Base-by-base conservation (phyloP, 1,140 invertebrate species). In the Ceratina australensis region DNA sequence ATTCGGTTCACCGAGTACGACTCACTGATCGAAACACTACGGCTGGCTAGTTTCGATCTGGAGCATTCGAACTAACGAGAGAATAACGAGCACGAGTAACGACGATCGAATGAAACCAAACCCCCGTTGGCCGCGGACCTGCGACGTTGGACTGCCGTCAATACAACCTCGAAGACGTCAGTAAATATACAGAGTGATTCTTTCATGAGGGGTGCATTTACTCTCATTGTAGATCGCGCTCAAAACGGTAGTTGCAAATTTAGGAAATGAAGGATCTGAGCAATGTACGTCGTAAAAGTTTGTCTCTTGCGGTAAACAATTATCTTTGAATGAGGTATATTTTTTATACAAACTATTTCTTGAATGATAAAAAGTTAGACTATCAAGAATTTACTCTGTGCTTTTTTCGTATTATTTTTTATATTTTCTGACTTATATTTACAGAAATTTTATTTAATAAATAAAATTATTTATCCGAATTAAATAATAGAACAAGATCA, bases 1-100 rank as follows among this genome's bases (percentile, higher is more conserved):
- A 89, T 89, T 88, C 88, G 82, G 86, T 87, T 89, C 87, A 86
- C 84, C 84, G 87, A 85, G 80, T 81, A 78, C 78, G 64, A 78
- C 56, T 82, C 87, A 79, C 76, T 82, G 83, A 83, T 89, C 84
- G 81, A 87, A 89, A 88, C 87, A 82, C 83, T 80, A 84, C 84
- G 73, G 69, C 79, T 72, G 73, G 78, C 78, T 72, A 84, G 79
- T 67, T 84, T 63, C 76, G 75, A 82, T 68, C 75, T 69, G 52
- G 49, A 67, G 78, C 74, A 81, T 72, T 73, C 54, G 76, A 47
- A 52, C 82, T 85, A 85, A 85, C 84, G 84, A 85, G 79, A 85
- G 79, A 84, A 85, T 85, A 85, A 85, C 82, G 80, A 85, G 82
- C 84, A 64, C 52, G 28, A 47, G 61, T 22, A 78, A 85, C 82